A percentile compares a stretch with the other conserved stretches of the same genome.
These are phyloP conservation scores for Rapana venosa DNA, from an alignment of 2,888 invertebrate species.

Conservation along the genomic window DNA sequence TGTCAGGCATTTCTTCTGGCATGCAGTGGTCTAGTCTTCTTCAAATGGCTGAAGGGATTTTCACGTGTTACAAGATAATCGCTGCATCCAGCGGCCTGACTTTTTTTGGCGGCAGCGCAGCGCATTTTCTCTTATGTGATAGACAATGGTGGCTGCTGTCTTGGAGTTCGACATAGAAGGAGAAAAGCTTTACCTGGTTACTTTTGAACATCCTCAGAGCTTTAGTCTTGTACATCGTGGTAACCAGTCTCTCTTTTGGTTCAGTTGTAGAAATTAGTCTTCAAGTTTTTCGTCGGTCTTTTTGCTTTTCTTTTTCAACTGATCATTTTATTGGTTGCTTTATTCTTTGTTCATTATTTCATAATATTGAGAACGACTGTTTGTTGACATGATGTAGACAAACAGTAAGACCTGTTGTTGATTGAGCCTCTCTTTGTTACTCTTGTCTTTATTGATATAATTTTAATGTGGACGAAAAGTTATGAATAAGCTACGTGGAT, in stretches of 20 bases:
- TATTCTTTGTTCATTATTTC: not conserved
- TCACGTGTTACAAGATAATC: no score
- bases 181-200: not conserved
- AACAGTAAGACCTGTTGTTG: not conserved
- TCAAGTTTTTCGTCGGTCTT: no score
- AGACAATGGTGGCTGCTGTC: no score
- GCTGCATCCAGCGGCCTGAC: no score
- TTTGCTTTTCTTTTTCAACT: not conserved
- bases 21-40: no score
- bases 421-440: not conserved
- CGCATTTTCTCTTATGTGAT: no score
- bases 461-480: not conserved
- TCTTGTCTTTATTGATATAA: not conserved
- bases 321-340: not conserved
- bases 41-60: no score
- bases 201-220: not conserved
- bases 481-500: not conserved
- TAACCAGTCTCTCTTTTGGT: not conserved
- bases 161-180: no score
- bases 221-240: not conserved
- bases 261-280: not conserved
- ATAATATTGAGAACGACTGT: not conserved
- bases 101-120: no score
- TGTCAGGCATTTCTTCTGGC: no score
- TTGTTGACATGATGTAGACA: not conserved